A percentile compares a stretch with the other conserved stretches of the same genome.
Conservation (phyloP, 1,140 invertebrate genomes). For the Philopotamus ludificatus region DNA sequence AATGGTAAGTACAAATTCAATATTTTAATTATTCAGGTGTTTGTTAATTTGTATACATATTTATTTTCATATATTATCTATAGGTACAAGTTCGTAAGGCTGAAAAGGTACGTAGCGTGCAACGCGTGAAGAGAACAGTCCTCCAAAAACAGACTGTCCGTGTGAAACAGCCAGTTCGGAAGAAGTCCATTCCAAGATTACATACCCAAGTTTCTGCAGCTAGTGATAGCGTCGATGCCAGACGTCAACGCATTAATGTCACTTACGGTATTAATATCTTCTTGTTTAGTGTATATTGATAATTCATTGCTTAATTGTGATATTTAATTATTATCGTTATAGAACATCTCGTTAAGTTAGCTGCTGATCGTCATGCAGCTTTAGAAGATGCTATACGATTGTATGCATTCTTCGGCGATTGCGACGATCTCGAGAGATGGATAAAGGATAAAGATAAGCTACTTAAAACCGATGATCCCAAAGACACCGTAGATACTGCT, state of each 20-base stretch:
- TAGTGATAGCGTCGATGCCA: conserved; percentile 78
- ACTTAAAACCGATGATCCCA: conserved; percentile 78
- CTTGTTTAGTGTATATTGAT: not conserved
- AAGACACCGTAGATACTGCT: conserved; percentile 89
- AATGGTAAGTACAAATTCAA: conserved; percentile 48
- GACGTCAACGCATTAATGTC: conserved; percentile 76
- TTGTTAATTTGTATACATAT: not conserved
- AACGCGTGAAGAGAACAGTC: conserved; percentile 86
- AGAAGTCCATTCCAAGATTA: conserved; percentile 4
- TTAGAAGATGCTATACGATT: conserved; percentile 91
- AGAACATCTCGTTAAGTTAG: conserved; percentile 76
- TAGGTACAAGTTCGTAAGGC: conserved; percentile 80
- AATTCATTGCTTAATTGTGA: not conserved
- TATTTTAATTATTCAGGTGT: not conserved
- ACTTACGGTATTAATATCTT: conserved; percentile 61
- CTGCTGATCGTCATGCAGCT: conserved; percentile 73
- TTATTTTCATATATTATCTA: conserved; percentile 41
- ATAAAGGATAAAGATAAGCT: conserved; percentile 93
- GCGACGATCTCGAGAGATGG: conserved; percentile 97
- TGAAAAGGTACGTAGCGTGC: conserved; percentile 78
- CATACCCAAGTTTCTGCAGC: not conserved
- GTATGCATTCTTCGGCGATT: conserved; percentile 95
- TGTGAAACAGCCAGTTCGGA: conserved; percentile 48
- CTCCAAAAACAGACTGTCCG: conserved; percentile 83
- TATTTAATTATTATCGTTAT: conserved; percentile 11